Base-by-base conservation (phyloP, 2,888 invertebrate genomes). In the Eretmocerus hayati region DNA sequence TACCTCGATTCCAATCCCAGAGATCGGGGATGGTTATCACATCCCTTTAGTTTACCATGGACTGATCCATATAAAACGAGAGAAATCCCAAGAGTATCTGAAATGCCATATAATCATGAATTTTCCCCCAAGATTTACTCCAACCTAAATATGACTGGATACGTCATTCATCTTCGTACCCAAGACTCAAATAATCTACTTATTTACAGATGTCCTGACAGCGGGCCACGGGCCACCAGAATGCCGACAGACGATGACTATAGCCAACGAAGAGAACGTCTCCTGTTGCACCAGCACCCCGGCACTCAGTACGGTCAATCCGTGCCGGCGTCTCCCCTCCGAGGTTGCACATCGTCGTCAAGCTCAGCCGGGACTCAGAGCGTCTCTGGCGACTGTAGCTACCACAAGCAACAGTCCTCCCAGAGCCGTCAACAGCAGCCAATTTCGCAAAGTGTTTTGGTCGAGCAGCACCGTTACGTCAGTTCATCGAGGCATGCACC, bases 181-280 rank as follows among this genome's bases (percentile, higher is more conserved):
- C n/a, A n/a, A n/a, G n/a, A n/a, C n/a, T n/a, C n/a, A 33, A 33
- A 6, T 5, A n/a, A 33, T 9, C 15, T 33, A n/a, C 15, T 33
- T 33, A n/a, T 6, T 33, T 33, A 33, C 33, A 80, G 80, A 80
- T 80, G 80, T 80, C 78, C 77, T 81, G 80, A 80, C 79, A 77
- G 74, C 74, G 78, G 79, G 77, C 76, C 76, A 72, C 74, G 78
- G 78, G 76, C 77, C 77, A 75, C 76, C 78, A 78, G 77, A 75
- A 79, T 79, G 78, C 77, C 77, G 74, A 71, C 71, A 65, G 73
- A 74, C 69, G 69, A 73, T 65, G 73, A 73, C 69, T 71, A 69
- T 71, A 71, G 71, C 70, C 71, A 70, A 53, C 69, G 70, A 53
- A 58, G 68, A 69, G 69, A 66, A 67, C 69, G 67, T 67, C 67